phyloP scores from a whole-genome alignment of 2,113 vertebrate species.

The Hippocampus barbouri region DNA sequence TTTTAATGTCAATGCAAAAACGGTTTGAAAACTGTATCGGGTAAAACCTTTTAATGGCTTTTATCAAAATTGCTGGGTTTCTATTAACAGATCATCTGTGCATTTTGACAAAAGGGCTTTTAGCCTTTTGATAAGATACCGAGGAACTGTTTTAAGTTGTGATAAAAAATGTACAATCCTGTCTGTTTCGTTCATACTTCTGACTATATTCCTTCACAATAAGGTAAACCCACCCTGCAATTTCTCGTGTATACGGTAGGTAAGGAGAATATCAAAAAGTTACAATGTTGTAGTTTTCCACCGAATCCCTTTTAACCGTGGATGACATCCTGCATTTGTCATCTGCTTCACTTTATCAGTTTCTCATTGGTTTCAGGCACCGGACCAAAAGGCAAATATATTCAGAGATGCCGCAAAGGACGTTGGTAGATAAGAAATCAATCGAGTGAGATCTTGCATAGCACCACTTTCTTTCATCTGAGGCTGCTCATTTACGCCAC shows the following conservation, averaged over 20 bases:
- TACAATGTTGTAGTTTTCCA: not conserved
- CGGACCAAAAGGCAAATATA: not conserved
- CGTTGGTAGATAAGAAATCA: slow-evolving; percentile 17
- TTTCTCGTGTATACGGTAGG: no score
- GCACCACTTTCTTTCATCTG: slow-evolving; percentile 26
- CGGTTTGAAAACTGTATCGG: not conserved
- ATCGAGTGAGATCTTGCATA: slow-evolving; percentile 15
- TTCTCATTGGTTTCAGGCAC: not conserved
- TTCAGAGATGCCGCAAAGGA: slow-evolving; percentile 10
- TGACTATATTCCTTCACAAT: not conserved
- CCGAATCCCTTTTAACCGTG: not conserved
- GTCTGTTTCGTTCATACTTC: not conserved
- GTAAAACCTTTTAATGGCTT: not conserved
- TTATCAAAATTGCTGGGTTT: not conserved
- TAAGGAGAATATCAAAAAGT: no score
- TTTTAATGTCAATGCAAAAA: not conserved
- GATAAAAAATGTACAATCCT: no score
- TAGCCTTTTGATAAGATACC: no score
- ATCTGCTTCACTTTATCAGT: slow-evolving; percentile 3
- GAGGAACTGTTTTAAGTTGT: no score
- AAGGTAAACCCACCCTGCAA: not conserved
- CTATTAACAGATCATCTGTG: no score
- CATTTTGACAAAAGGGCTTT: no score
- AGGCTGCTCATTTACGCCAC: slow-evolving; percentile 23
- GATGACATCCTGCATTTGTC: not conserved